A percentile compares a stretch with the other conserved stretches of the same genome.
Evolutionary conservation across 2,888 invertebrate genomes (phyloP).

Genomic region (Lordiphosa andalusiaca): DNA sequence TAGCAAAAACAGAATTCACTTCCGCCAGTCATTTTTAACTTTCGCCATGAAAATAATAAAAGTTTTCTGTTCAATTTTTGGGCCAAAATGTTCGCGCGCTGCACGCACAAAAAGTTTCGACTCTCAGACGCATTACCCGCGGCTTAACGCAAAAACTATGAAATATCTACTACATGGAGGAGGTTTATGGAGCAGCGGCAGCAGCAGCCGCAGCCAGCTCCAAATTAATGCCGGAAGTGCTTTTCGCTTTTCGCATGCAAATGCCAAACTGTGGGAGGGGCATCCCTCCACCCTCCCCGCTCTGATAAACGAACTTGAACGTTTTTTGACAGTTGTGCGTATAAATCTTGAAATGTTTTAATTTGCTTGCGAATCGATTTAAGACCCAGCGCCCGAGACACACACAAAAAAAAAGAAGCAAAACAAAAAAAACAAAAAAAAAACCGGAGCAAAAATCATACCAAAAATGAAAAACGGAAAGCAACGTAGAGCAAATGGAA

Average conservation of each 20-base stretch:
- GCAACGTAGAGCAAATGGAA: slow-evolving; percentile 42
- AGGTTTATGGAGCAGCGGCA: background rate
- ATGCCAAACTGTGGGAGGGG: slow-evolving; percentile 24
- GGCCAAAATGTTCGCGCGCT: background rate
- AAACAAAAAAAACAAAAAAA: background rate
- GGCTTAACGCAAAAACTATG: slow-evolving; percentile 40
- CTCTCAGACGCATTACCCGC: slow-evolving; percentile 42
- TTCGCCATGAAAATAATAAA: slow-evolving; percentile 55
- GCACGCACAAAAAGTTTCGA: slow-evolving; percentile 52
- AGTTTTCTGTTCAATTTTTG: slow-evolving; percentile 51
- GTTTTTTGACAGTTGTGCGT: slow-evolving; percentile 77
- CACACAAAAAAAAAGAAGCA: slow-evolving; percentile 6
- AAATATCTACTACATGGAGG: slow-evolving; percentile 2
- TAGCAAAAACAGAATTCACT: slow-evolving; percentile 48
- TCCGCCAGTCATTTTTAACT: slow-evolving; percentile 26
- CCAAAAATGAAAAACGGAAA: slow-evolving; percentile 25
- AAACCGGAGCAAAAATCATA: slow-evolving; percentile 1
- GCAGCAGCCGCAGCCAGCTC: slow-evolving; percentile 16
- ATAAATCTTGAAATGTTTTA: slow-evolving; percentile 80
- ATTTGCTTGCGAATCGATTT: slow-evolving; percentile 79
- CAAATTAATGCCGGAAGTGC: slow-evolving; percentile 66
- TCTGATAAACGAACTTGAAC: slow-evolving; percentile 68
- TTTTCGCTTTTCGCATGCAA: slow-evolving; percentile 47
- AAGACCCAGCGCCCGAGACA: slow-evolving; percentile 38
- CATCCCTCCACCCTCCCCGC: background rate